Percentiles rank a stretch among this genome's conserved stretches.
Conservation (phyloP, 2,113 vertebrate species). For the Anser cygnoides region DNA sequence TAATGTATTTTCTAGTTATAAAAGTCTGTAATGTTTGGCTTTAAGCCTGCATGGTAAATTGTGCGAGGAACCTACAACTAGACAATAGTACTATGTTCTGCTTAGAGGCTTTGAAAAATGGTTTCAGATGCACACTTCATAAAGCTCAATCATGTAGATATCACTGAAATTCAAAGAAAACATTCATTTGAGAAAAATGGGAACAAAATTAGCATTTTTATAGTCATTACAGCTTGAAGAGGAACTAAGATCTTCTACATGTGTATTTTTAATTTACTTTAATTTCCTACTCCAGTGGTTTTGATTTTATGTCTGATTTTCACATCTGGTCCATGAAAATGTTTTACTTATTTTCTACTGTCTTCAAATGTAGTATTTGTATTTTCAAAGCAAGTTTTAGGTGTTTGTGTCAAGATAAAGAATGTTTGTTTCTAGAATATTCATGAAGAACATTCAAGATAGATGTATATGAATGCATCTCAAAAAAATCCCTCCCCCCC, state of each 20-base stretch:
- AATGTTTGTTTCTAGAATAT: neutral
- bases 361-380: neutral
- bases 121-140: neutral
- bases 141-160: neutral
- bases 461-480: neutral
- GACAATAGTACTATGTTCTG: neutral
- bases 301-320: slow-evolving; percentile 1
- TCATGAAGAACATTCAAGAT: neutral
- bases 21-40: neutral
- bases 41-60: neutral
- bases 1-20: neutral
- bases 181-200: neutral
- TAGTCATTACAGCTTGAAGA: neutral
- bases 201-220: neutral
- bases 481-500: no score
- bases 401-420: neutral
- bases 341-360: neutral
- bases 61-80: neutral
- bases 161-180: neutral
- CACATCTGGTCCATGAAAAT: neutral
- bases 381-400: neutral
- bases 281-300: neutral
- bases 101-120: neutral
- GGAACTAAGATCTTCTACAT: neutral
- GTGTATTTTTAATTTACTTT: neutral